Conservation (phyloP, 2,113 vertebrate genomes). For the Pipa parva region DNA sequence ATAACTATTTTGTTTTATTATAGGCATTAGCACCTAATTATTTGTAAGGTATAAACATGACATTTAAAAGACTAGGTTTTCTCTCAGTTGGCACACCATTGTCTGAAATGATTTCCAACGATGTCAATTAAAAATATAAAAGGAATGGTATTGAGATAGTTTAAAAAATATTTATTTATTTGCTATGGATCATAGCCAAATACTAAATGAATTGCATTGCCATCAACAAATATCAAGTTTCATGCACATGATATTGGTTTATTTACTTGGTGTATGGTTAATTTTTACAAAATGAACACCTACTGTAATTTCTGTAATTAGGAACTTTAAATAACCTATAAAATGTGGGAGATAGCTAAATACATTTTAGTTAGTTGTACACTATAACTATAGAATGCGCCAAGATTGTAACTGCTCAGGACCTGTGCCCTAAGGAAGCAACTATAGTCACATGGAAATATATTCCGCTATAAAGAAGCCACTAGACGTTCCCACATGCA, state of each 20-base stretch:
- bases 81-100: not conserved
- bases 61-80: not conserved
- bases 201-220: not conserved
- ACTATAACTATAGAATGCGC: too few species aligned
- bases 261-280: not conserved
- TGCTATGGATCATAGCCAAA: not conserved
- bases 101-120: not conserved
- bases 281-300: too few species aligned
- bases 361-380: too few species aligned
- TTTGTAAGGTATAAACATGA: not conserved
- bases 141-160: constrained; percentile 10
- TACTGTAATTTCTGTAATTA: too few species aligned
- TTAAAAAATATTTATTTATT: constrained; percentile 20
- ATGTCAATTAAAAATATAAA: constrained; percentile 8
- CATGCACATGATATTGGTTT: not conserved
- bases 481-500: too few species aligned
- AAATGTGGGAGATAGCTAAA: too few species aligned
- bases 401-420: too few species aligned
- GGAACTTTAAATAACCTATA: too few species aligned
- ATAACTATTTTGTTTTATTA: too few species aligned
- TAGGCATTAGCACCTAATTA: constrained; percentile 34
- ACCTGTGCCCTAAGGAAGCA: too few species aligned
- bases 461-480: too few species aligned
- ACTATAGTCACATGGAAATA: too few species aligned
- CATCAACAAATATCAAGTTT: not conserved